A percentile compares a stretch with the other conserved stretches of the same genome.
These are phyloP conservation scores for Polyommatus icarus DNA, from an alignment of 2,888 invertebrate genomes.

Conservation along the genomic window DNA sequence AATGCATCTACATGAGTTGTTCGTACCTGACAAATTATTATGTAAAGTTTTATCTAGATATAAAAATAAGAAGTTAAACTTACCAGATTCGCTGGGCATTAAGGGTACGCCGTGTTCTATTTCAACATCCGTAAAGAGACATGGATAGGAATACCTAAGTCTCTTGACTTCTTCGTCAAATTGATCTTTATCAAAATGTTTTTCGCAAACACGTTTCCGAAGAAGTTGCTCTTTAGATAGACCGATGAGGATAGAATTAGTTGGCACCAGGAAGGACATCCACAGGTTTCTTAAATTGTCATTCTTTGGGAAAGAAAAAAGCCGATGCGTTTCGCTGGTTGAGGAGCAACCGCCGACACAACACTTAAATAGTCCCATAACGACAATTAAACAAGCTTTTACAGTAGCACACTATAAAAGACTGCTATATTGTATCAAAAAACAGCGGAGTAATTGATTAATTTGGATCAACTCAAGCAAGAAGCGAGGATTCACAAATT, in stretches of 20 bases:
- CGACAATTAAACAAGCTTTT: neutral
- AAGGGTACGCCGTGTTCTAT: conserved; percentile 35
- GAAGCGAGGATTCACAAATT: neutral
- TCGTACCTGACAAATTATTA: too few relatives aligned
- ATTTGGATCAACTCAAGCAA: conserved; percentile 7
- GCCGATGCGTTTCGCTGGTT: conserved; percentile 38
- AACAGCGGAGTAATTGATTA: neutral
- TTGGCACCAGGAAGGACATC: conserved; percentile 40
- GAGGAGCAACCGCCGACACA: conserved; percentile 41
- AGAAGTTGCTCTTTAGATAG: conserved; percentile 37
- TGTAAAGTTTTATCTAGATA: neutral
- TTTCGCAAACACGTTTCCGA: conserved; percentile 39
- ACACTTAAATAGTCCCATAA: conserved; percentile 35
- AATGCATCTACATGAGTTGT: too few relatives aligned
- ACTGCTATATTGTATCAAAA: neutral
- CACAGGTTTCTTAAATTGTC: conserved; percentile 40
- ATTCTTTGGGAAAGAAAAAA: conserved; percentile 39
- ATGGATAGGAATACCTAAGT: conserved; percentile 37
- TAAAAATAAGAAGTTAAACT: neutral
- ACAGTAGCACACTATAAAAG: neutral
- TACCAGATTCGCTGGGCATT: neutral
- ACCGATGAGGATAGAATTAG: conserved; percentile 36
- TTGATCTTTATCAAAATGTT: conserved; percentile 41
- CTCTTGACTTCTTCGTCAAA: conserved; percentile 36
- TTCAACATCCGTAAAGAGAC: conserved; percentile 37